These are phyloP conservation scores for Dasysyrphus albostriatus DNA, from an alignment of 2,888 invertebrate species.

Conservation along the genomic window DNA sequence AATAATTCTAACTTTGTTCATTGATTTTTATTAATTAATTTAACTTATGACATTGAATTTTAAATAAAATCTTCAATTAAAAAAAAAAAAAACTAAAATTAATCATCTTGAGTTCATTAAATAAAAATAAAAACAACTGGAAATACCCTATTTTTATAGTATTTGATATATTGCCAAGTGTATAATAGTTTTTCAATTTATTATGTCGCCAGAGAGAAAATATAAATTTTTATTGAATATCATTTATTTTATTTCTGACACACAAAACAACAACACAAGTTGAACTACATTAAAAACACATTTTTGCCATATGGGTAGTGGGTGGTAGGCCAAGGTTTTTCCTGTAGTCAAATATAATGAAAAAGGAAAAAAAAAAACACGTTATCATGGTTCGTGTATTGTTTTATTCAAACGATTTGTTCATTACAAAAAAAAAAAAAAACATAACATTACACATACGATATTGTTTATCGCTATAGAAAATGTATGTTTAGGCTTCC, in stretches of 20 bases:
- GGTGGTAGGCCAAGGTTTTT: not conserved
- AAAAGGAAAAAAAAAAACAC: no score
- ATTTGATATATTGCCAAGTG: not conserved
- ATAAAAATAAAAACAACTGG: not conserved
- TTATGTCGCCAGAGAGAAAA: not conserved
- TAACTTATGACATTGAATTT: no score
- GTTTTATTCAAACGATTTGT: not conserved
- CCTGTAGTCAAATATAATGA: not conserved
- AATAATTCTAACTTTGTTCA: no score
- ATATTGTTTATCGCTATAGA: no score
- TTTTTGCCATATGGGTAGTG: not conserved
- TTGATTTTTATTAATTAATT: no score
- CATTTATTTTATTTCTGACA: not conserved
- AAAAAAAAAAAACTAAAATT: no score
- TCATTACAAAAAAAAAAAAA: not conserved
- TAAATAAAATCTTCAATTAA: no score
- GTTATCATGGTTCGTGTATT: not conserved
- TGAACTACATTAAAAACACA: not conserved
- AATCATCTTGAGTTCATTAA: not conserved
- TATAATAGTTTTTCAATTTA: not conserved
- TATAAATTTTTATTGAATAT: not conserved
- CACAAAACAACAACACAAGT: not conserved
- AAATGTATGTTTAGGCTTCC: no score
- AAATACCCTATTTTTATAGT: not conserved
- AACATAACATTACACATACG: not conserved